A percentile compares a stretch with the other conserved stretches of the same genome.
These are phyloP conservation scores for Poecilia gillii DNA, from an alignment of 2,797 vertebrate species.

Conservation along the genomic window DNA sequence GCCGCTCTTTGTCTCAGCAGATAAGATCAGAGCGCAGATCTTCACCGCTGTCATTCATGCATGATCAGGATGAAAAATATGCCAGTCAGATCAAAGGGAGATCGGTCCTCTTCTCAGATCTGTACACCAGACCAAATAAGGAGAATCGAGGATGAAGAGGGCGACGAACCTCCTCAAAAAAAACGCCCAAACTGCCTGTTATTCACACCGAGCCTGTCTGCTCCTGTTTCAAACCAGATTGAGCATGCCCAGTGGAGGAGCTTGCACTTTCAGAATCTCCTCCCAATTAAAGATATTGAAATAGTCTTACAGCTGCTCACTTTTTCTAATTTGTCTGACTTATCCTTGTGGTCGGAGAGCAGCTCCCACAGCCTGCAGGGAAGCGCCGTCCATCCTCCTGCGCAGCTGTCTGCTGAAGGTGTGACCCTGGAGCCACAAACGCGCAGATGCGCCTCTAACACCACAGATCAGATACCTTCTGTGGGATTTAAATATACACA, in stretches of 20 bases:
- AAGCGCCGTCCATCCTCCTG: conserved; percentile 12
- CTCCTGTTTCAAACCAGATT: conserved; percentile 42
- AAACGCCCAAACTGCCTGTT: conserved; percentile 63
- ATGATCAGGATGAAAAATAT: conserved; percentile 9
- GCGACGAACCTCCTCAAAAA: conserved; percentile 27
- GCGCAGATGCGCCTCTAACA: conserved; percentile 49
- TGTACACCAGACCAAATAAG: conserved; percentile 15
- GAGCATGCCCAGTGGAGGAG: conserved; percentile 67
- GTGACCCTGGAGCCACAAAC: conserved; percentile 52
- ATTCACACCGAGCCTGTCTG: conserved; percentile 41
- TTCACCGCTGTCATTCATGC: conserved; percentile 31
- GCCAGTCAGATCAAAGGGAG: background rate
- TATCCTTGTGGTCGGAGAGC: conserved; percentile 17
- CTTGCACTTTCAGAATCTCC: conserved; percentile 26
- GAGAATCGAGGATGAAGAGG: conserved; percentile 28
- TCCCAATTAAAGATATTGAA: conserved; percentile 36
- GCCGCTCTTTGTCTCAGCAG: conserved; percentile 67
- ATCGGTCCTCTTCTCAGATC: background rate
- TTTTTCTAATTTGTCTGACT: conserved; percentile 12
- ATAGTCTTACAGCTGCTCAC: conserved; percentile 9
- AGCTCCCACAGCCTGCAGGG: conserved; percentile 7
- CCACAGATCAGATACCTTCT: background rate
- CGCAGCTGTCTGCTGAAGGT: conserved; percentile 56
- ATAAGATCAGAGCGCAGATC: conserved; percentile 21
- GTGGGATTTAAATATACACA: background rate